These are phyloP conservation scores for Scolopax bukidnonensis DNA, from an alignment of 2,797 vertebrate genomes.

Conservation along the genomic window DNA sequence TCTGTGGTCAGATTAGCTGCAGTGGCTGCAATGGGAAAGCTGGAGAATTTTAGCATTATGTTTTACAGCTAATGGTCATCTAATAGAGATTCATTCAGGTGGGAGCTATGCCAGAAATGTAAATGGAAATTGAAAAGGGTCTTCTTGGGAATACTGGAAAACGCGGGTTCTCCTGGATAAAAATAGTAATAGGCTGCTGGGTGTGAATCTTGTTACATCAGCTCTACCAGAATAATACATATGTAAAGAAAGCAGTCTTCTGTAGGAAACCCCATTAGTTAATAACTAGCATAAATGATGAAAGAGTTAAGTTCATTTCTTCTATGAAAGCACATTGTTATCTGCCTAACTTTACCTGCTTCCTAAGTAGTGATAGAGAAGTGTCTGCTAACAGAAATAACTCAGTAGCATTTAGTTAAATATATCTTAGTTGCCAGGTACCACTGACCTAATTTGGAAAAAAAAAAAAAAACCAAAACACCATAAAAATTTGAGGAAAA, in stretches of 20 bases:
- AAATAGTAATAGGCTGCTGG: background rate
- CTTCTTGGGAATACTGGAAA: background rate
- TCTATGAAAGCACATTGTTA: background rate
- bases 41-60: background rate
- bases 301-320: background rate
- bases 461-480: background rate
- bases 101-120: background rate
- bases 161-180: background rate
- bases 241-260: background rate
- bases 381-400: background rate
- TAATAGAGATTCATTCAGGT: background rate
- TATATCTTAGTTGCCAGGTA: background rate
- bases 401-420: background rate
- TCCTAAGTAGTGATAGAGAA: background rate
- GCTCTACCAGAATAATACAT: background rate
- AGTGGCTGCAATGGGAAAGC: background rate
- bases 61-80: background rate
- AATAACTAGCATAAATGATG: background rate
- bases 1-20: background rate
- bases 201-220: background rate
- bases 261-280: background rate
- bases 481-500: background rate
- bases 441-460: background rate
- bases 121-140: background rate
- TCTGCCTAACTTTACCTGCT: background rate